Conservation (phyloP, 2,888 invertebrate species). For the Petrolisthes cinctipes region DNA sequence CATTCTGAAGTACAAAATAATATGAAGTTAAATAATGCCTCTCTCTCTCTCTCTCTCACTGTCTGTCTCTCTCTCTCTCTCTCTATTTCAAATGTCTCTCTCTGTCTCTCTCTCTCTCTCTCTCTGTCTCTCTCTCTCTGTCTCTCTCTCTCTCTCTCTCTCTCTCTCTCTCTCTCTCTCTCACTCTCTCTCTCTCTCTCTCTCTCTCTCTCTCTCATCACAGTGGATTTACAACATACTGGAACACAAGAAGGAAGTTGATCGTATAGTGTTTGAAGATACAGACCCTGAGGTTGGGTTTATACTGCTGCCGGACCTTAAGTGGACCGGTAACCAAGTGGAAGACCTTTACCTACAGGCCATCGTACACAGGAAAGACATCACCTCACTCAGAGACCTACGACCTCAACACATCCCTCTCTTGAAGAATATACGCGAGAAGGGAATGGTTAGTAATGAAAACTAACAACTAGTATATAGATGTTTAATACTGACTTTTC, state of each 20-base stretch:
- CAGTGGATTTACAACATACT: slow-evolving; percentile 98
- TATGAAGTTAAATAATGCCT: slow-evolving; percentile 71
- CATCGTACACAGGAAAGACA: slow-evolving; percentile 79
- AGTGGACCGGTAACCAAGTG: slow-evolving; percentile 87
- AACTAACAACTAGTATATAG: not conserved
- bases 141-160: not conserved
- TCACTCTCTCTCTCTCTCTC: not conserved
- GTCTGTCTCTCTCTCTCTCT: no score
- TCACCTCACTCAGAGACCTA: slow-evolving; percentile 89
- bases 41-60: not conserved
- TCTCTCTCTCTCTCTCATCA: slow-evolving; percentile 68
- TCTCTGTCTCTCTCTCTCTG: not conserved
- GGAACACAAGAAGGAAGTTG: slow-evolving; percentile 88
- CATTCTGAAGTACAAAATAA: slow-evolving; percentile 90
- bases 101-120: no score
- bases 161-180: not conserved
- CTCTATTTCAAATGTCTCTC: no score
- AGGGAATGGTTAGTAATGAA: slow-evolving; percentile 75
- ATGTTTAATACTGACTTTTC: not conserved
- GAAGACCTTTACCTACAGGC: slow-evolving; percentile 89
- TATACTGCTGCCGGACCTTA: slow-evolving; percentile 90
- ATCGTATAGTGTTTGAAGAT: slow-evolving; percentile 88
- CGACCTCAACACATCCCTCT: slow-evolving; percentile 82
- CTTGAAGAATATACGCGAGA: slow-evolving; percentile 82
- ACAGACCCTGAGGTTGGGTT: slow-evolving; percentile 84